Evolutionary conservation across 2,797 vertebrate species (phyloP), one percentile per base, ranked within the genome.

Genomic region (Astyanax mexicanus): DNA sequence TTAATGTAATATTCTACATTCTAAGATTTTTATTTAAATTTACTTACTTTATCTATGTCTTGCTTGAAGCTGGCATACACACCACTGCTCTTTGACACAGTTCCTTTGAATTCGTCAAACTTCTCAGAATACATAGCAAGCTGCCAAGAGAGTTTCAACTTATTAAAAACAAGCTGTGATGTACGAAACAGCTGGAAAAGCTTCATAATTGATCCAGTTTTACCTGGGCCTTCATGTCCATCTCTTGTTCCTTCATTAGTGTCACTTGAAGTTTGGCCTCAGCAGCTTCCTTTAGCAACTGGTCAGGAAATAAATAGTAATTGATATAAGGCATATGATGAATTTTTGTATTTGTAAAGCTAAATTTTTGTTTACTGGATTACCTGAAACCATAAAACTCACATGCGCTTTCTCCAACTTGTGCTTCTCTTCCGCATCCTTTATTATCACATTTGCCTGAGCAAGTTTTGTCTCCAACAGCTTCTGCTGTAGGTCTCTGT

Each of bases 61-160:
- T 97, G 95, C 88, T 97, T 99, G 93, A 99, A 99, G 70, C 92
- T 88, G 84, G 94, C 93, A 88, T 99, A 99, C 82, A 98, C 95
- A 40, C 94, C 96, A 82, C 95, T 98, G 88, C 97, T 99, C 91
- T 98, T 97, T 74, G 97, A 93, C 82, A 99, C 91, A 0, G 96
- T 96, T 81, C 94, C 96, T 90, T 98, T 96, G 90, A 99, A 98
- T 86, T 99, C 97, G 84, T 99, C 97, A 92, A 99, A 99, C 88
- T 98, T 96, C 89, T 96, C 95, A 5, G 98, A 95, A 89, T 99
- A 99, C 77, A 99, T 92, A 10, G 93, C 92, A 23, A 99, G 95
- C 98, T 99, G 89, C 35, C 84, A 85, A 79, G 67, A 84, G 80
- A 80, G 44, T 21, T 40, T 19, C 11, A 13, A 25, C 21, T 19